These are phyloP conservation scores for Chelonus insularis DNA, from an alignment of 1,140 invertebrate species.

Conservation along the genomic window DNA sequence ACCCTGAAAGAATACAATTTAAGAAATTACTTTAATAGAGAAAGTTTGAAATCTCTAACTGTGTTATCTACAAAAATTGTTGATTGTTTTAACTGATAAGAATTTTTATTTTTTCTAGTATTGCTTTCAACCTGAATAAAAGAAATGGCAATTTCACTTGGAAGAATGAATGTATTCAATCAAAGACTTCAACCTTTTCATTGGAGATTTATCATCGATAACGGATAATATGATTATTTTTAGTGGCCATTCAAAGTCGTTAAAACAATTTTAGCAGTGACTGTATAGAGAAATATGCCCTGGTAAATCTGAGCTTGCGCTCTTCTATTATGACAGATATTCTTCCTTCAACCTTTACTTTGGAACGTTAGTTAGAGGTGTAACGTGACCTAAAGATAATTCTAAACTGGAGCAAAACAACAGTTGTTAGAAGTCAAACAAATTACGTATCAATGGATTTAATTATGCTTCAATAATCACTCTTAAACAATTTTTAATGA, in stretches of 20 bases:
- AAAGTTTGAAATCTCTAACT: too few species aligned
- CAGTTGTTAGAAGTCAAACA: background rate
- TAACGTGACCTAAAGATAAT: conserved; percentile 8
- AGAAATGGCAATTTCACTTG: too few species aligned
- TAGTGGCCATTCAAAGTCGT: background rate
- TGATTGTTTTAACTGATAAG: too few species aligned
- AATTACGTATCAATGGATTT: background rate
- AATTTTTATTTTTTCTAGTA: too few species aligned
- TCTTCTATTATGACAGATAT: conserved; percentile 9
- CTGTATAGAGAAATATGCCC: background rate
- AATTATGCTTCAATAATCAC: background rate
- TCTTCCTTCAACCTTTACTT: background rate
- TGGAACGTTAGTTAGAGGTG: conserved; percentile 3
- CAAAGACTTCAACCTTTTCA: too few species aligned
- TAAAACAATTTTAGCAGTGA: background rate
- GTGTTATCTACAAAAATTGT: too few species aligned
- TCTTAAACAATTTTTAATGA: background rate
- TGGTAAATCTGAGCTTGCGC: conserved; percentile 20
- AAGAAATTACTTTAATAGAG: too few species aligned
- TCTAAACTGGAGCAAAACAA: background rate
- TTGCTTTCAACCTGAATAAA: too few species aligned
- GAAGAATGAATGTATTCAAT: too few species aligned
- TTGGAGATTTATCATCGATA: background rate
- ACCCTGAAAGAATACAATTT: too few species aligned
- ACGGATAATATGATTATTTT: background rate